Conservation (phyloP, 2,113 vertebrate species). For the Australoheros scitulus region DNA sequence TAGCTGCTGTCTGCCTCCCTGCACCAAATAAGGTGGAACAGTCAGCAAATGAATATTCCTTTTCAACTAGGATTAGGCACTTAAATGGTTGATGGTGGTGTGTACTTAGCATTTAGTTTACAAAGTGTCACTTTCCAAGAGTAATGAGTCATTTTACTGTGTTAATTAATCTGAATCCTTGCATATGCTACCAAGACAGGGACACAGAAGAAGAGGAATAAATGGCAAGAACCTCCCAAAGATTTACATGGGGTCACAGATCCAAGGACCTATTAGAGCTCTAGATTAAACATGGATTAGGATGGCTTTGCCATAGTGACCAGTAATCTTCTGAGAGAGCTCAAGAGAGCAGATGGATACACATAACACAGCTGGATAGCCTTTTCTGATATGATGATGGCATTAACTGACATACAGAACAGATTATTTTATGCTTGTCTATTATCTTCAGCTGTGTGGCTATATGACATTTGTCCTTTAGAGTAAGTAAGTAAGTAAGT, state of each 20-base stretch:
- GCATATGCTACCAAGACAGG: background rate
- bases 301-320: conserved; percentile 62
- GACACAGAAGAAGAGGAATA: background rate
- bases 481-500: too few species aligned
- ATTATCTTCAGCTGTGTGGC: background rate
- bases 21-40: conserved; percentile 41
- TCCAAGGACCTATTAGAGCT: conserved; percentile 43
- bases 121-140: background rate
- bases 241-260: conserved; percentile 30
- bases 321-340: conserved; percentile 70
- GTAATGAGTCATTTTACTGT: background rate
- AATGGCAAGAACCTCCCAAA: conserved; percentile 17
- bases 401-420: background rate
- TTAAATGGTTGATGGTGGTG: conserved; percentile 4
- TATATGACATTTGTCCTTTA: background rate
- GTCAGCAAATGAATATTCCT: conserved; percentile 45
- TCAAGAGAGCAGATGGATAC: conserved; percentile 68
- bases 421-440: background rate
- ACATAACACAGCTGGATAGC: conserved; percentile 17
- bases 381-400: conserved; percentile 11
- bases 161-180: background rate
- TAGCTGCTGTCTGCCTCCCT: conserved; percentile 40
- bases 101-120: background rate
- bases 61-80: conserved; percentile 35
- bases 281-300: conserved; percentile 76